Conservation (phyloP, 2,888 invertebrate species). For the Thalpophila matura region DNA sequence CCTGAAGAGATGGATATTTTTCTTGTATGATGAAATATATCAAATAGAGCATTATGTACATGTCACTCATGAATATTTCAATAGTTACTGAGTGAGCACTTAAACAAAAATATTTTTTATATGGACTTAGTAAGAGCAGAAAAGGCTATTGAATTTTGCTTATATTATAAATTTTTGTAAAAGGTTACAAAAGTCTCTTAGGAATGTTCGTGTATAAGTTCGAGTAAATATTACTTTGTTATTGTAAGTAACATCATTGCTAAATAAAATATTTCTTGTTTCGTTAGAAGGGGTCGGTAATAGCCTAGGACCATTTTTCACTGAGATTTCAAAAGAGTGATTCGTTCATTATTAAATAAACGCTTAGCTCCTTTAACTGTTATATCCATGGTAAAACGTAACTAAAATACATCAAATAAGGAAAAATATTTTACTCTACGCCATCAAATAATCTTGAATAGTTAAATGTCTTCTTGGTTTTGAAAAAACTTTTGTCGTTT, state of each 20-base stretch:
- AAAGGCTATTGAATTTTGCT: not conserved
- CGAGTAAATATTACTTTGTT: no score
- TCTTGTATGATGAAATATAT: not conserved
- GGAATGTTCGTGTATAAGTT: no score
- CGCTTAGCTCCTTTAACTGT: not conserved
- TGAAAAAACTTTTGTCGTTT: no score
- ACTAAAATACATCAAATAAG: no score
- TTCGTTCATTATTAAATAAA: constrained; percentile 10
- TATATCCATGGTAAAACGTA: not conserved
- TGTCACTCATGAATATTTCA: constrained; percentile 28
- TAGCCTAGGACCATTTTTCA: not conserved
- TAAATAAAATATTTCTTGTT: not conserved
- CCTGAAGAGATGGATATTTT: constrained; percentile 1
- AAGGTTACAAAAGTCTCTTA: no score
- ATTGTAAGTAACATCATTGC: not conserved
- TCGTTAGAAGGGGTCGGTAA: not conserved
- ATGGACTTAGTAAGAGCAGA: not conserved
- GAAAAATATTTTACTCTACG: no score
- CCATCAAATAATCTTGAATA: no score
- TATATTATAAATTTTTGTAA: not conserved
- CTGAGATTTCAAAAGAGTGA: not conserved
- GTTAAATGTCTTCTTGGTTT: no score
- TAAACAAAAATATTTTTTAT: not conserved
- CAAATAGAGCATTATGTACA: constrained; percentile 2
- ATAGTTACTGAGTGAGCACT: not conserved